Base-by-base conservation (phyloP, 1,140 invertebrate species). In the Drosophila tropicalis region DNA sequence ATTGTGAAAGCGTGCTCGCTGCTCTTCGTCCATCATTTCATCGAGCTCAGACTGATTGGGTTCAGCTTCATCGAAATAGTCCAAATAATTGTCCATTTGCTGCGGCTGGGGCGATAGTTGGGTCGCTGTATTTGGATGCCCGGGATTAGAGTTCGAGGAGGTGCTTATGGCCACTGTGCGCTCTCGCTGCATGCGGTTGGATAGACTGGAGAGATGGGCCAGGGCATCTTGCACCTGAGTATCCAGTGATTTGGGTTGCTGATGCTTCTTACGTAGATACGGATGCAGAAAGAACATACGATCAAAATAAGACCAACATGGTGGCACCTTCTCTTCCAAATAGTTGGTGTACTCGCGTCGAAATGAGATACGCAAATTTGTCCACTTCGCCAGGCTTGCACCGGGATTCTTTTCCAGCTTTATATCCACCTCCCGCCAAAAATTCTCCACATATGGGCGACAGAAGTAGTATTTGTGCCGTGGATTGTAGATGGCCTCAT, bases 401-500 rank as follows among this genome's bases (percentile, higher is more conserved):
- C 91, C 91, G n/a, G 91, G 89, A 58, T 91, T 91, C 58, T 92
- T 92, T n/a, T 91, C 91, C 7, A 92, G 62, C 66, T 89, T 91
- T 7, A 78, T 51, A 47, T 92, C 91, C 15, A 92, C 89, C 22
- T 92, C 90, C 32, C 91, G 80, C 91, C 91, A 92, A 32, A 92
- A 91, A 72, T 90, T 92, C 40, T 92, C 91, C 13, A 92, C 91
- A 58, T 92, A 92, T 3, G 91, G 91, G 10, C 91, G 82, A 56
- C 90, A 91, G 40, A 92, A 92, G 65, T 92, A 92, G 40, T 92
- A 91, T 39, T 91, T 92, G 55, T 92, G 87, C 2, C 90, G 57
- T 2, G 90, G 91, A 78, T 92, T 92, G 64, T 92, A 92, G 40
- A 92, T 92, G 7, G 91, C 90, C 55, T 92, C 91, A 81, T 91